Evolutionary conservation across 2,888 invertebrate genomes (phyloP).

Genomic region (Ichneumon xanthorius): DNA sequence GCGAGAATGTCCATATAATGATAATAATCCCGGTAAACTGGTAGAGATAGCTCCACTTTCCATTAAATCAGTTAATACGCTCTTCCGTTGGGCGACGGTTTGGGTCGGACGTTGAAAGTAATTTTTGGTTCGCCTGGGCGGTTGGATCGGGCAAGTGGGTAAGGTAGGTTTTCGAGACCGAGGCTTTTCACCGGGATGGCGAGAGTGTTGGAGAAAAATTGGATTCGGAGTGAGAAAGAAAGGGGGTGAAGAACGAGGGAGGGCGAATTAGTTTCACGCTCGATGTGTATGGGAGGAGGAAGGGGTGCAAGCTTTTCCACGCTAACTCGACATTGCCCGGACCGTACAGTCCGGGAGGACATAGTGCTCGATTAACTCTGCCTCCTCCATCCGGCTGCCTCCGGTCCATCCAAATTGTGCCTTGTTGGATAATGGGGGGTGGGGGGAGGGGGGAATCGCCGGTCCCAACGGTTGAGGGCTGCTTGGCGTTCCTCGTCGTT

Average conservation of each 20-base stretch:
- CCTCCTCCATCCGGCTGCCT: slow-evolving; percentile 28
- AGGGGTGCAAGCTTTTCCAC: slow-evolving; percentile 40
- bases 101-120: slow-evolving; percentile 42
- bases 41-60: slow-evolving; percentile 78
- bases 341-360: slow-evolving; percentile 67
- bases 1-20: slow-evolving; percentile 65
- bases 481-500: slow-evolving; percentile 44
- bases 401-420: slow-evolving; percentile 40
- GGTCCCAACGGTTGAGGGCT: slow-evolving; percentile 27
- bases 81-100: slow-evolving; percentile 37
- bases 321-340: slow-evolving; percentile 69
- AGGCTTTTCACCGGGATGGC: background rate
- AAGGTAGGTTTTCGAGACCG: background rate
- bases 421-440: slow-evolving; percentile 30
- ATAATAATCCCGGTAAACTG: slow-evolving; percentile 77
- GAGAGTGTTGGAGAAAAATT: slow-evolving; percentile 5
- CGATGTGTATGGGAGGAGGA: slow-evolving; percentile 2
- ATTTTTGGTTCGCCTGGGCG: slow-evolving; percentile 64
- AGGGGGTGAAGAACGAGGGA: slow-evolving; percentile 16
- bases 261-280: slow-evolving; percentile 8
- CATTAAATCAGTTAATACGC: slow-evolving; percentile 75
- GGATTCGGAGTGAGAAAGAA: slow-evolving; percentile 1
- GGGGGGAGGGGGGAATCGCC: background rate
- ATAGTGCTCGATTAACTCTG: slow-evolving; percentile 77
- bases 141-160: background rate